These are phyloP conservation scores for Gortyna flavago DNA, from an alignment of 2,888 invertebrate species.

Conservation along the genomic window DNA sequence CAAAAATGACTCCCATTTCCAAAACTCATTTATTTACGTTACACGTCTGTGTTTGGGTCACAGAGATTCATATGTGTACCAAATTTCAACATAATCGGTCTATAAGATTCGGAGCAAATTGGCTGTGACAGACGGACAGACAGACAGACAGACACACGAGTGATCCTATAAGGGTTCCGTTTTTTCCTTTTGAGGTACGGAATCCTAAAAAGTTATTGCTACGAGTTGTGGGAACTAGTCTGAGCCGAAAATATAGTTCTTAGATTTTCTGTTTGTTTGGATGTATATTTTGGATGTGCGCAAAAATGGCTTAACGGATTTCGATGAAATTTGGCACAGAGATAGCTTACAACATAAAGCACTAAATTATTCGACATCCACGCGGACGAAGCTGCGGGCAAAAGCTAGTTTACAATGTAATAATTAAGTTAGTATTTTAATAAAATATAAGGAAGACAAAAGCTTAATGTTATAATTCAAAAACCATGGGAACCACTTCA, in stretches of 20 bases:
- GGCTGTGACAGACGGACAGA: no score
- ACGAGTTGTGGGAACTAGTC: neutral
- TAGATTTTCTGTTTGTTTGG: neutral
- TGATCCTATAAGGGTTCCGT: no score
- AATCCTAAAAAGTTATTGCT: neutral
- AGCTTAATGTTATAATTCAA: slow-evolving; percentile 71
- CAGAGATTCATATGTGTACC: no score
- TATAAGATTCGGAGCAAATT: no score
- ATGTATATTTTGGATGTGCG: neutral
- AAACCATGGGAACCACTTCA: slow-evolving; percentile 76
- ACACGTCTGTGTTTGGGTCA: no score
- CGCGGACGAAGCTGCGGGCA: neutral
- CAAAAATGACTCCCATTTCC: no score
- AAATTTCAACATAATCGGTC: no score
- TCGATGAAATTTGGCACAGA: neutral
- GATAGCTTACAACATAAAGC: neutral
- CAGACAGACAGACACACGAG: no score
- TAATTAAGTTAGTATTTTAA: neutral
- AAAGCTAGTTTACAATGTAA: neutral
- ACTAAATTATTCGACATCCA: neutral
- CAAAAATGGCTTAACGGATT: neutral
- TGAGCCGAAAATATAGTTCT: neutral
- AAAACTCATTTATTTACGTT: no score
- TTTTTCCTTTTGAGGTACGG: no score
- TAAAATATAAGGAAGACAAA: slow-evolving; percentile 35